Evolutionary conservation across 2,888 invertebrate genomes (phyloP).

Genomic region (Ormia ochracea): DNA sequence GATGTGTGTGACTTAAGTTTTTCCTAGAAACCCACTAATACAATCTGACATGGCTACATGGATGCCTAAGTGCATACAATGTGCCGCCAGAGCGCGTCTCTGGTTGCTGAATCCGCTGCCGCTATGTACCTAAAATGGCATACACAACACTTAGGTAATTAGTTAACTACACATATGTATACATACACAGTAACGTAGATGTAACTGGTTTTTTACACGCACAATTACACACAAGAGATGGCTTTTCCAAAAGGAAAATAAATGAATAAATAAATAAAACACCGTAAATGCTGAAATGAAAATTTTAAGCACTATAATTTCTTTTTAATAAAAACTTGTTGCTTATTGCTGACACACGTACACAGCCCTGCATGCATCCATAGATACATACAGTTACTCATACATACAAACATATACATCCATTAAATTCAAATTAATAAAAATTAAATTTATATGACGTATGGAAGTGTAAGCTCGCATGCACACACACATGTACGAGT

Average conservation of each 20-base stretch:
- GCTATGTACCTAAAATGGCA: slow-evolving; percentile 35
- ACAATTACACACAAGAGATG: slow-evolving; percentile 55
- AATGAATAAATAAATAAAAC: not conserved
- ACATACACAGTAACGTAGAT: too few relatives aligned
- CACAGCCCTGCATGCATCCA: too few relatives aligned
- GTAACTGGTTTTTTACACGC: slow-evolving; percentile 58
- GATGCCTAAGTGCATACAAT: too few relatives aligned
- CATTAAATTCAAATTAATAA: too few relatives aligned
- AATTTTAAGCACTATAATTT: not conserved
- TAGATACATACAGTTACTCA: too few relatives aligned
- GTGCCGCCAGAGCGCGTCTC: not conserved
- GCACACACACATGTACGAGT: too few relatives aligned
- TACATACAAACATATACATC: too few relatives aligned
- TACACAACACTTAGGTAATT: slow-evolving; percentile 56
- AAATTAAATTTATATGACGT: too few relatives aligned
- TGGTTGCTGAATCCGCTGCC: not conserved
- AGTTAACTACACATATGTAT: slow-evolving; percentile 16
- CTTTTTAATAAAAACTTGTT: slow-evolving; percentile 12
- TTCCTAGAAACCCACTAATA: slow-evolving; percentile 56
- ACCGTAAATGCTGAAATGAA: slow-evolving; percentile 16
- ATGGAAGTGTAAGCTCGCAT: too few relatives aligned
- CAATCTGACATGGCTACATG: too few relatives aligned
- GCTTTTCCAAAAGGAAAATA: slow-evolving; percentile 31
- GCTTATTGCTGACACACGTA: not conserved
- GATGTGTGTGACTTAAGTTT: not conserved